Conservation (phyloP, 2,888 invertebrate species). For the Eristalis pertinax region DNA sequence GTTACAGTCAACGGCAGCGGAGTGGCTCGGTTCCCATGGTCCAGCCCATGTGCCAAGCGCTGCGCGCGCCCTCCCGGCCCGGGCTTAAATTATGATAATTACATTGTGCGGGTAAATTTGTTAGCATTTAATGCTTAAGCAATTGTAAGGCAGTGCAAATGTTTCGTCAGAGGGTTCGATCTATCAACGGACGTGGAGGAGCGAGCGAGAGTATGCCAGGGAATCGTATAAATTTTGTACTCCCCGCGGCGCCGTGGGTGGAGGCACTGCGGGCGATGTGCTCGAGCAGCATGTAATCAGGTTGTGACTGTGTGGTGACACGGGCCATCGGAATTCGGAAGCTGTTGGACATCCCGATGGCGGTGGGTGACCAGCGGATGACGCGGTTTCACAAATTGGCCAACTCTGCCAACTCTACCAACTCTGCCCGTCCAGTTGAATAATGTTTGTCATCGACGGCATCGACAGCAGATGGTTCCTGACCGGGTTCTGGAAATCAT, state of each 20-base stretch:
- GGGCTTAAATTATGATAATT: conserved; percentile 64
- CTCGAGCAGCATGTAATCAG: conserved; percentile 53
- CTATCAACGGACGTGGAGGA: conserved; percentile 42
- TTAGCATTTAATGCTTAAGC: conserved; percentile 67
- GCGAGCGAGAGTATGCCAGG: conserved; percentile 28
- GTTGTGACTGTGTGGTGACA: conserved; percentile 24
- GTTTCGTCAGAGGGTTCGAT: conserved; percentile 38
- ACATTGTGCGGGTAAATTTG: conserved; percentile 60
- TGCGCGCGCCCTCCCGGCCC: conserved; percentile 13
- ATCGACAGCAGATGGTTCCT: conserved; percentile 42
- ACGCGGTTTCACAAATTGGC: conserved; percentile 64
- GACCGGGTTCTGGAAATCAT: background rate
- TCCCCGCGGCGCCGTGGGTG: background rate
- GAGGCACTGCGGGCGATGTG: background rate
- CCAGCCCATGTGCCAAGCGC: background rate
- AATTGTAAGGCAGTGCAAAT: conserved; percentile 63
- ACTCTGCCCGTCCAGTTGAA: conserved; percentile 42
- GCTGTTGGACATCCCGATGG: conserved; percentile 14
- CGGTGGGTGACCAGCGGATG: conserved; percentile 41
- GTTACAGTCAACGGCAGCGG: background rate
- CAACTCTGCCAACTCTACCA: conserved; percentile 28
- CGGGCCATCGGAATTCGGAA: conserved; percentile 26
- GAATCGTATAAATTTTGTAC: conserved; percentile 58
- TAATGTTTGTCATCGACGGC: conserved; percentile 58
- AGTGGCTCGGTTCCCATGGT: conserved; percentile 17